Percentiles rank a stretch among this genome's conserved stretches.
Conservation (phyloP, 2,113 vertebrate genomes). For the Carassius carassius region DNA sequence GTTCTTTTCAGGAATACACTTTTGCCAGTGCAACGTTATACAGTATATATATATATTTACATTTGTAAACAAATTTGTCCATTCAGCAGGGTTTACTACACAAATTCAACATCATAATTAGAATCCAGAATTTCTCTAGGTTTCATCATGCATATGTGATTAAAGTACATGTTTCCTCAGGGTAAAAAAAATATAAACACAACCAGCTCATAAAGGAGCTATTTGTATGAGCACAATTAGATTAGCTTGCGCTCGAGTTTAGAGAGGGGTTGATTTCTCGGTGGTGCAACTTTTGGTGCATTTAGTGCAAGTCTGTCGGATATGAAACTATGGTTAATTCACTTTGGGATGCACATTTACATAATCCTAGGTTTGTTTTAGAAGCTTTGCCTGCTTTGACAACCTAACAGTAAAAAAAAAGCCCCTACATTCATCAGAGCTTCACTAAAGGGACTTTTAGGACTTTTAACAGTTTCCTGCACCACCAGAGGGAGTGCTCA, state of each 20-base stretch:
- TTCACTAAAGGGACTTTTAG: slow-evolving; percentile 7
- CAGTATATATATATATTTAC: too few species aligned
- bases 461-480: slow-evolving; percentile 40
- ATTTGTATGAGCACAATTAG: slow-evolving; percentile 35
- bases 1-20: slow-evolving; percentile 21
- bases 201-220: slow-evolving; percentile 9
- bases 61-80: neutral
- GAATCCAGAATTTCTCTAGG: slow-evolving; percentile 40
- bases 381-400: slow-evolving; percentile 7
- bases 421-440: neutral
- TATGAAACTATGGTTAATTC: slow-evolving; percentile 19
- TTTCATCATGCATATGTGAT: slow-evolving; percentile 51
- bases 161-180: slow-evolving; percentile 30
- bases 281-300: slow-evolving; percentile 12
- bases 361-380: slow-evolving; percentile 12
- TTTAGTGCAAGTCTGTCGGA: slow-evolving; percentile 7
- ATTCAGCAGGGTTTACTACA: neutral
- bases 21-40: neutral
- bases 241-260: neutral
- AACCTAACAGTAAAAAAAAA: neutral
- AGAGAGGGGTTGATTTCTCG: neutral
- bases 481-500: slow-evolving; percentile 61
- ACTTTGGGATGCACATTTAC: slow-evolving; percentile 3
- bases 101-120: slow-evolving; percentile 36
- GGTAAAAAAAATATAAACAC: slow-evolving; percentile 24